Base-by-base conservation (phyloP, 2,797 vertebrate genomes). In the Smutsia temminckii region DNA sequence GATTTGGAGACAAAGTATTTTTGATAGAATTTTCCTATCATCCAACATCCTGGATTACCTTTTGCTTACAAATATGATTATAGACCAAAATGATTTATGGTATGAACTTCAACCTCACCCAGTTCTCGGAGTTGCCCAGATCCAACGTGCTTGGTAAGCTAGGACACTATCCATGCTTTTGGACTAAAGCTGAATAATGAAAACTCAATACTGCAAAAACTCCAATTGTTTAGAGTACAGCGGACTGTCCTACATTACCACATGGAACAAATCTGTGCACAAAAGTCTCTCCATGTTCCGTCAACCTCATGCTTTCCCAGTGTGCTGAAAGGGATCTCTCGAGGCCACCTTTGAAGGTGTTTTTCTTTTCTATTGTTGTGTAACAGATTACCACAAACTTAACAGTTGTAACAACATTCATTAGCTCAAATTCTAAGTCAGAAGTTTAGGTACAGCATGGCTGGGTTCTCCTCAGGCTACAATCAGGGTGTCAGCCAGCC, bases 111-210 rank as follows among this genome's bases (percentile, higher is more conserved):
- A 69, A 71, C 40, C n/a, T 46, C 42, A 66, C 85, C 32, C 9
- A 77, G n/a, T 71, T 71, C 51, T 74, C 95, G 75, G 57, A 74
- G 12, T 74, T 84, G 29, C 53, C 81, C 37, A 83, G 51, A 68
- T 92, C 40, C 42, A 85, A 93, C 83, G 25, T 85, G n/a, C 46
- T 40, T 91, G 74, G 32, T 94, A 78, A 85, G 55, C 40, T 85
- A 12, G 46, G 10, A 27, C 11, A 72, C 13, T 74, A 25, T 63
- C 46, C 63, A 78, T 92, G 68, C 42, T 57, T 93, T 55, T 63
- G 68, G 46, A 59, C 72, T 84, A 72, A 83, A 85, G 68, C 53
- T 93, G 93, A 91, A 49, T 77, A 37, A 53, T 49, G 68, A 87
- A 63, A 71, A 51, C n/a, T 79, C 59, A 66, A 23, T 77, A 71